A percentile compares a stretch with the other conserved stretches of the same genome.
phyloP scores from a whole-genome alignment of 2,888 invertebrate species.

The Rhimphoctona megacephalus region DNA sequence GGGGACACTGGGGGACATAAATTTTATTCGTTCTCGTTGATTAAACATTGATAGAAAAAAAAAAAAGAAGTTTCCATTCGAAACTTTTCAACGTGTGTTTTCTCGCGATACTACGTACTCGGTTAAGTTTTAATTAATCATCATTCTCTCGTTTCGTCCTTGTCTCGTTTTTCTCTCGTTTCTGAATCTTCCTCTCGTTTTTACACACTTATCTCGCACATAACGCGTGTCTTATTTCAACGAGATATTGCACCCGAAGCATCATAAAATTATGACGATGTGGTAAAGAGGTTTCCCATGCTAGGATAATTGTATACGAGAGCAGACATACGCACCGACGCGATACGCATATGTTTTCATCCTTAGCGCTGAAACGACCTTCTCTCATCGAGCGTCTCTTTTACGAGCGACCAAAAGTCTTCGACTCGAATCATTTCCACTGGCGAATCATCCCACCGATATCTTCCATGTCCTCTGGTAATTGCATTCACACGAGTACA shows the following conservation, averaged over 20 bases:
- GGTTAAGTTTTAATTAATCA: background rate
- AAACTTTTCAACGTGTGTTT: background rate
- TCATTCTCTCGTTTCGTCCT: constrained; percentile 3
- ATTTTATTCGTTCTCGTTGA: background rate
- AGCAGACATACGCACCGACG: background rate
- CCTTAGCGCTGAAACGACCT: background rate
- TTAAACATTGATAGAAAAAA: background rate
- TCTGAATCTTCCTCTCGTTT: background rate
- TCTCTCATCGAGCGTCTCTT: background rate
- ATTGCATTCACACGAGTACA: constrained; percentile 28
- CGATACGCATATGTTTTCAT: constrained; percentile 7
- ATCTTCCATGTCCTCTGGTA: constrained; percentile 24
- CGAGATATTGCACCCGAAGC: background rate
- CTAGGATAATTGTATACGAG: background rate
- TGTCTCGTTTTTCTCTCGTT: constrained; percentile 18
- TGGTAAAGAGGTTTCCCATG: constrained; percentile 5
- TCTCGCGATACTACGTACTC: background rate
- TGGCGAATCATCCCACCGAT: background rate
- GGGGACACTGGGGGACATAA: background rate
- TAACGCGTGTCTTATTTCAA: constrained; percentile 4
- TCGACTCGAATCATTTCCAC: constrained; percentile 41
- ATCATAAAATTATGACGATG: constrained; percentile 11
- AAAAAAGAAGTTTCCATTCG: too few species aligned
- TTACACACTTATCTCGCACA: background rate
- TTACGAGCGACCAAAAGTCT: constrained; percentile 9